Evolutionary conservation across 2,888 invertebrate genomes (phyloP).

Genomic region (Mythimna vitellina): DNA sequence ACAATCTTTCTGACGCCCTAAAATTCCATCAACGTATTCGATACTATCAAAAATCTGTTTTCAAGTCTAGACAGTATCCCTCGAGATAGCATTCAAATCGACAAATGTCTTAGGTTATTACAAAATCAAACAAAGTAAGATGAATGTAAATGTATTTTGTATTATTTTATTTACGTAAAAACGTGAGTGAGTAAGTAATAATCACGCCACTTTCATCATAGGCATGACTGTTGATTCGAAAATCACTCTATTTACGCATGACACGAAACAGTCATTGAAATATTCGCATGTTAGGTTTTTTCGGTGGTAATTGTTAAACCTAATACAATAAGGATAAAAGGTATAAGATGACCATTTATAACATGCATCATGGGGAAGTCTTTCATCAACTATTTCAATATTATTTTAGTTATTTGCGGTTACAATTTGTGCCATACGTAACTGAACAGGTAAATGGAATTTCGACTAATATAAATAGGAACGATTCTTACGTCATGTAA

Average conservation of each 20-base stretch:
- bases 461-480: constrained; percentile 1
- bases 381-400: not conserved
- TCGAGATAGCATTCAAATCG: constrained; percentile 13
- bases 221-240: not conserved
- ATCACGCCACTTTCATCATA: constrained; percentile 1
- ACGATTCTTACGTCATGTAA: not conserved
- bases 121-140: constrained; percentile 16
- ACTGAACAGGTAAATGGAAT: constrained; percentile 14
- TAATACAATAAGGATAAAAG: constrained; percentile 16
- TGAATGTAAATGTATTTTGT: constrained; percentile 23
- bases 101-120: constrained; percentile 4
- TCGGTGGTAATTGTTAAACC: not conserved
- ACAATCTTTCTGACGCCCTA: not conserved
- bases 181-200: not conserved
- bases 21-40: constrained; percentile 14
- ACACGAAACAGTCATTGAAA: constrained; percentile 1
- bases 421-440: not conserved
- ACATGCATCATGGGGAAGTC: constrained; percentile 16
- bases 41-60: constrained; percentile 14
- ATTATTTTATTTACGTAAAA: constrained; percentile 16
- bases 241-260: constrained; percentile 34
- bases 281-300: constrained; percentile 9
- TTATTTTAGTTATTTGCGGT: constrained; percentile 27
- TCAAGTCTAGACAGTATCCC: constrained; percentile 27
- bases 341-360: not conserved